Evolutionary conservation across 1,140 invertebrate species (phyloP), one percentile per base, ranked within the genome.

Genomic region (Drosophila kepulauana): DNA sequence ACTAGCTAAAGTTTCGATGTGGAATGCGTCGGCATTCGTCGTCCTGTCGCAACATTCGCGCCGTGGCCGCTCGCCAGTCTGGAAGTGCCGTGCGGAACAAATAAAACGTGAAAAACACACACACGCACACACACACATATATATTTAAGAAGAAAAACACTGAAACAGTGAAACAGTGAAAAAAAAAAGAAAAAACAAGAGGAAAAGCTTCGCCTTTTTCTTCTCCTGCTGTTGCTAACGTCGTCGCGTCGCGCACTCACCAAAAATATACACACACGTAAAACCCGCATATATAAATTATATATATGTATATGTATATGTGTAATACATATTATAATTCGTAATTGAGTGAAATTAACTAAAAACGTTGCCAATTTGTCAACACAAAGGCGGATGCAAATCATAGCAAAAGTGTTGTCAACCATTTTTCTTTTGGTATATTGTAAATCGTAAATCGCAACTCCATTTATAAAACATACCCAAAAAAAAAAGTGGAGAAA

Each of bases 1-100:
- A 78, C 85, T 78, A 84, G 84, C 69, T 81, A 80, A 89, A 65
- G 54, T 72, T 78, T 74, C 20, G 20, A 73, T 63, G n/a, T 33
- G 73, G 51, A 45, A 69, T 81, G 74, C 81, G 68, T 88, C 84
- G 80, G 80, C 70, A 89, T 89, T 80, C 65, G 52, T 51, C 45
- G 73, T 75, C 68, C 73, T 75, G 67, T 71, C 59, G 73, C 68
- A 75, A 58, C 84, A 88, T 74, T 88, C 84, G 84, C 84, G 84
- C 85, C 64, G 78, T 88, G 80, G 85, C 84, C 67, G 85, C 67
- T 88, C 78, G 84, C 84, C 84, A 84, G 84, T 88, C 56, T 80
- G 84, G 81, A 89, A 89, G 84, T 88, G 85, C 80, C 85, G 84
- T 88, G 81, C 85, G 84, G 84, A 88, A 56, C 33, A 64, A 65